Conservation (phyloP, 1,140 invertebrate species). For the Procambarus clarkii region DNA sequence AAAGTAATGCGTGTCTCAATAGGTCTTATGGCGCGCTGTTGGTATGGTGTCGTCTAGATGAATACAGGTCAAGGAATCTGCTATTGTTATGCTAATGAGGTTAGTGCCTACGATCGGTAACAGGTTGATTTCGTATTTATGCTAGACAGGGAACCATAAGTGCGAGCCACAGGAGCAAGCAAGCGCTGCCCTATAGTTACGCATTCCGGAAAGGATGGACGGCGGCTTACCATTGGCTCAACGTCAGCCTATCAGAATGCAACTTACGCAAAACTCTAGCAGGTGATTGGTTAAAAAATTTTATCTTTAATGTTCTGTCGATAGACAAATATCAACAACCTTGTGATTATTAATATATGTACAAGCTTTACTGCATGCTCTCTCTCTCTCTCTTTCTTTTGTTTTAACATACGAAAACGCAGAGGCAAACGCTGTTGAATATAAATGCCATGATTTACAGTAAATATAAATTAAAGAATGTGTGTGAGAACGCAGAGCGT, state of each 20-base stretch:
- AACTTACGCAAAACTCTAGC: neutral
- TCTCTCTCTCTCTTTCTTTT: no score
- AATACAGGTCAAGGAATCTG: conserved; percentile 70
- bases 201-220: conserved; percentile 15
- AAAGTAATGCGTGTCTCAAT: neutral
- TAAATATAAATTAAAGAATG: no score
- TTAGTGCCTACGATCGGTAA: conserved; percentile 67
- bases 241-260: conserved; percentile 31
- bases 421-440: no score
- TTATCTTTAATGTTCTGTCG: no score
- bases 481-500: no score
- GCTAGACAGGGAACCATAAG: conserved; percentile 51
- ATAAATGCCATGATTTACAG: no score
- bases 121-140: conserved; percentile 70
- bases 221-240: conserved; percentile 11
- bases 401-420: no score
- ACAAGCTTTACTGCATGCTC: no score
- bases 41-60: conserved; percentile 67
- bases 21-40: conserved; percentile 44
- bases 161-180: neutral
- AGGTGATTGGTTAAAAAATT: conserved; percentile 31
- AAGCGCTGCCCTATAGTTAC: conserved; percentile 46
- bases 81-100: conserved; percentile 70
- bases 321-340: no score
- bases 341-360: no score